Evolutionary conservation across 2,113 vertebrate genomes (phyloP).

Genomic region (Aplodontia rufa): DNA sequence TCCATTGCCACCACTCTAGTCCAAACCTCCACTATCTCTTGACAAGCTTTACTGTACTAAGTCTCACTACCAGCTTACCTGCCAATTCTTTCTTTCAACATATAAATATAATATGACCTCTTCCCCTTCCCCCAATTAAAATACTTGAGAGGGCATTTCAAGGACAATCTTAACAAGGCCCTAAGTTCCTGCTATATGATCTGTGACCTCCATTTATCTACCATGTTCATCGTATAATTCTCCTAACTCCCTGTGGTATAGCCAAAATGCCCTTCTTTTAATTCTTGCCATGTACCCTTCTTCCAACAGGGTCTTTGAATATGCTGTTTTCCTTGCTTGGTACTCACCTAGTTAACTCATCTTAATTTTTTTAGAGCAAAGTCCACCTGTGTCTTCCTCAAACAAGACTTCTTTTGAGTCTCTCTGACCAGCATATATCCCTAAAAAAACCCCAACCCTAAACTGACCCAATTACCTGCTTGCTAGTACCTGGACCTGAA

Average conservation of each 20-base stretch:
- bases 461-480: background rate
- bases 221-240: background rate
- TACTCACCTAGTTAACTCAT: background rate
- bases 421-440: background rate
- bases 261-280: background rate
- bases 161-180: background rate
- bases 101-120: background rate
- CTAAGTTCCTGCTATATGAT: background rate
- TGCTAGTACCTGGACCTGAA: background rate
- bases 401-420: background rate
- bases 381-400: background rate
- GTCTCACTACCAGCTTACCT: background rate
- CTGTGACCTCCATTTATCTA: background rate
- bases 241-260: background rate
- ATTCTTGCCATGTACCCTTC: background rate
- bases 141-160: background rate
- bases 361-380: background rate
- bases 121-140: background rate
- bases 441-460: background rate
- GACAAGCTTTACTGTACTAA: background rate
- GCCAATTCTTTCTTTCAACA: background rate
- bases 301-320: background rate
- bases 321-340: background rate
- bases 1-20: background rate
- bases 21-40: background rate